These are phyloP conservation scores for Tridacna crocea DNA, from an alignment of 2,888 invertebrate species.

Conservation along the genomic window DNA sequence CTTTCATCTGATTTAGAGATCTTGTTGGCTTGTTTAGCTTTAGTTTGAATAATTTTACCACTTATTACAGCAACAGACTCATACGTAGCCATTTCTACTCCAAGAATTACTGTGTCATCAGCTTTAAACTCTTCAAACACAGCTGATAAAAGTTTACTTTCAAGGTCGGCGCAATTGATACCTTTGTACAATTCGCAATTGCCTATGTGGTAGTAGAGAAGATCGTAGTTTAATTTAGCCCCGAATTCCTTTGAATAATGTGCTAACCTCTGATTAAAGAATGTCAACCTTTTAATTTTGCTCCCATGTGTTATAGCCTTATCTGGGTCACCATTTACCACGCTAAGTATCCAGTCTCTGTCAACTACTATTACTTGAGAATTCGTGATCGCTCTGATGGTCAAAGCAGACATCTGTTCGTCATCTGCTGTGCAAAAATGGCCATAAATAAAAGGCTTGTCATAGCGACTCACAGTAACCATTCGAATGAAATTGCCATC, in stretches of 20 bases:
- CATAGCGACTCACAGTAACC: neutral
- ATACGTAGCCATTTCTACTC: slow-evolving; percentile 4
- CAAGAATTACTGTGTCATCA: neutral
- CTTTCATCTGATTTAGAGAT: neutral
- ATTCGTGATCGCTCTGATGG: slow-evolving; percentile 27
- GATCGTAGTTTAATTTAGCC: neutral
- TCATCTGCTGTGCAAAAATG: slow-evolving; percentile 15
- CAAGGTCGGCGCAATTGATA: neutral
- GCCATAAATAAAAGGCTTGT: slow-evolving; percentile 37
- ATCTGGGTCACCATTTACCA: slow-evolving; percentile 10
- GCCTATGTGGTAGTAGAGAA: neutral
- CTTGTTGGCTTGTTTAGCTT: neutral
- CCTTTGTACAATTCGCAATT: neutral
- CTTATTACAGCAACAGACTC: slow-evolving; percentile 5
- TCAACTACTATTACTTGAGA: slow-evolving; percentile 38
- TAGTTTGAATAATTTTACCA: neutral
- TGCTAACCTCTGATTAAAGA: neutral
- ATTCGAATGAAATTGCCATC: neutral
- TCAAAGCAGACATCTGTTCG: slow-evolving; percentile 16
- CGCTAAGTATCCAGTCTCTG: neutral
- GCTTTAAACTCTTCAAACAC: slow-evolving; percentile 2
- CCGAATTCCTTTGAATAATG: neutral
- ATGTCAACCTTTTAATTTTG: neutral
- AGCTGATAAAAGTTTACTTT: neutral
- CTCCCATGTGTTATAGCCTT: neutral